Evolutionary conservation across 2,113 vertebrate genomes (phyloP).

Genomic region (Onychostoma macrolepis): DNA sequence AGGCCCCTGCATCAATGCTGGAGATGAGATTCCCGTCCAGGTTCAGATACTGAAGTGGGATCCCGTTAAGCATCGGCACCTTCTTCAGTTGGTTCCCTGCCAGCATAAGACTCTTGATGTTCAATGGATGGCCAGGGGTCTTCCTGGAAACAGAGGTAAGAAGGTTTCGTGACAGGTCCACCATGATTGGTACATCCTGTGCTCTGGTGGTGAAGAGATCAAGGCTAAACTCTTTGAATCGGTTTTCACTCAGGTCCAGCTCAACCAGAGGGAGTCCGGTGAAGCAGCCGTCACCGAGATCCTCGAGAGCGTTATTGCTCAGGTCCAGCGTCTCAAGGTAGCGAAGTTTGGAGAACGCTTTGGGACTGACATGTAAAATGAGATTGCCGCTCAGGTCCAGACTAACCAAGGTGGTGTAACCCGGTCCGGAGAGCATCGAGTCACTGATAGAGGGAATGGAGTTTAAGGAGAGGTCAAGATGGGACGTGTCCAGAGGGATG

Average conservation of each 20-base stretch:
- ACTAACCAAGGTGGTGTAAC: slow-evolving; percentile 93
- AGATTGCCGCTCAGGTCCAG: slow-evolving; percentile 91
- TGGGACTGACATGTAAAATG: slow-evolving; percentile 80
- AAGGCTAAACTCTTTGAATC: slow-evolving; percentile 79
- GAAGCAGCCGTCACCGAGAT: slow-evolving; percentile 81
- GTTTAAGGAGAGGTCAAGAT: slow-evolving; percentile 92
- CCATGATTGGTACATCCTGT: slow-evolving; percentile 80
- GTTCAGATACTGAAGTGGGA: slow-evolving; percentile 87
- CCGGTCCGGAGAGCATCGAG: slow-evolving; percentile 89
- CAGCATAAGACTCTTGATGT: slow-evolving; percentile 88
- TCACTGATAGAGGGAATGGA: slow-evolving; percentile 83
- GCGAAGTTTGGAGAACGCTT: slow-evolving; percentile 87
- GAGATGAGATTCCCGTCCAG: slow-evolving; percentile 87
- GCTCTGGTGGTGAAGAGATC: slow-evolving; percentile 81
- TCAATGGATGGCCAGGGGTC: slow-evolving; percentile 57
- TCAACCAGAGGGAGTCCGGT: slow-evolving; percentile 85
- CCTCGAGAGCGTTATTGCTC: slow-evolving; percentile 87
- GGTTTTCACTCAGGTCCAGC: slow-evolving; percentile 91
- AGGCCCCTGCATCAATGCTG: slow-evolving; percentile 75
- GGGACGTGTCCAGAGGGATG: slow-evolving; percentile 92
- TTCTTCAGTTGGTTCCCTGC: slow-evolving; percentile 79
- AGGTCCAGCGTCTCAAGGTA: slow-evolving; percentile 94
- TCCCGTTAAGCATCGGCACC: slow-evolving; percentile 79
- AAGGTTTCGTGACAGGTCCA: slow-evolving; percentile 89
- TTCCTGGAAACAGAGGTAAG: slow-evolving; percentile 70